These are phyloP conservation scores for Calidris pugnax DNA, from an alignment of 2,113 vertebrate species.

Conservation along the genomic window DNA sequence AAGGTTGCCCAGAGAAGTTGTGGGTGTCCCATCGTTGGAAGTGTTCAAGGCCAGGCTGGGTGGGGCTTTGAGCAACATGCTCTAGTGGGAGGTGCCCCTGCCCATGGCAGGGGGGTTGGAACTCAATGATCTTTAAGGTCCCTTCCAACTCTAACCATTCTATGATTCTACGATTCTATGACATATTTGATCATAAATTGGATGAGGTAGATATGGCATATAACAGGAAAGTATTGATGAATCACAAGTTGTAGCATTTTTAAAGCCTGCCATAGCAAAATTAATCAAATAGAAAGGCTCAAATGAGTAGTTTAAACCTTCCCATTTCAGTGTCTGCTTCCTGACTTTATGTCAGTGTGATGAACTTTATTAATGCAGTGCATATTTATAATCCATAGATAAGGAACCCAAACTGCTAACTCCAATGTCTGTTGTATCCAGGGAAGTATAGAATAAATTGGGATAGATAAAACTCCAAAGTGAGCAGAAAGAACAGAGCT, in stretches of 20 bases:
- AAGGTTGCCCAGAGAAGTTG: no score
- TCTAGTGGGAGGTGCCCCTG: no score
- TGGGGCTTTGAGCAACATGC: no score
- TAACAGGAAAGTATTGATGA: background rate
- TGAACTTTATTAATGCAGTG: background rate
- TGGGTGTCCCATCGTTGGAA: no score
- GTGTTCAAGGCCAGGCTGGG: no score
- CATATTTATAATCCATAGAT: background rate
- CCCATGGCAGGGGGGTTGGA: no score
- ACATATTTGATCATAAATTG: background rate
- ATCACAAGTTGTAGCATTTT: background rate
- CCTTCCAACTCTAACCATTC: no score
- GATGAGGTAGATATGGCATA: background rate
- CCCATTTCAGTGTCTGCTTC: background rate
- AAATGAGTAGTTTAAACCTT: background rate
- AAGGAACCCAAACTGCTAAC: background rate
- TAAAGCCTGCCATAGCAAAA: background rate
- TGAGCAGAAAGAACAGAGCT: background rate
- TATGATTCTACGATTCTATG: no score
- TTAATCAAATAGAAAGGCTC: background rate
- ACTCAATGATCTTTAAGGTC: no score
- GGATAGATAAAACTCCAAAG: background rate
- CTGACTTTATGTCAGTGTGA: background rate
- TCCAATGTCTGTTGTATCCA: background rate
- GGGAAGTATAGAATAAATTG: background rate